Conservation (phyloP, 2,113 vertebrate species). For the Zapornia atra region DNA sequence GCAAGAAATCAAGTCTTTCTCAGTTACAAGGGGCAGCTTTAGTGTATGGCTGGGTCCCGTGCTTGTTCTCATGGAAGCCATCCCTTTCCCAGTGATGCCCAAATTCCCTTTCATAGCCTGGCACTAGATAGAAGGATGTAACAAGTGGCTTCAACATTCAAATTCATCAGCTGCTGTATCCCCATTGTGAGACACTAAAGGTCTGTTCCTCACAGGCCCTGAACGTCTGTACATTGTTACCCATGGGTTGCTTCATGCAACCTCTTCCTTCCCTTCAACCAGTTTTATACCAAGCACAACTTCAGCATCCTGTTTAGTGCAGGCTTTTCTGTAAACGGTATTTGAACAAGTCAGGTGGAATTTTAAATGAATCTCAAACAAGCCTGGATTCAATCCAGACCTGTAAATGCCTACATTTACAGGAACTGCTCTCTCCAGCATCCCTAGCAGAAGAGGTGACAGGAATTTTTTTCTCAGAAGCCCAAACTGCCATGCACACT, state of each 20-base stretch:
- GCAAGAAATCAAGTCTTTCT: not conserved
- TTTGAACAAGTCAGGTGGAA: conserved; percentile 22
- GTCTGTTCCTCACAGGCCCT: not conserved
- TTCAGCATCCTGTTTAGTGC: not conserved
- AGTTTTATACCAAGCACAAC: not conserved
- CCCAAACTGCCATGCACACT: not conserved
- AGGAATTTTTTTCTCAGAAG: not conserved
- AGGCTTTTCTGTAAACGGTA: not conserved
- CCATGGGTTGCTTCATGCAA: not conserved
- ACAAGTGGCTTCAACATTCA: not conserved
- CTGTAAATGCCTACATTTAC: not conserved
- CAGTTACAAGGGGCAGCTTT: not conserved
- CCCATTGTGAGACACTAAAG: accelerated
- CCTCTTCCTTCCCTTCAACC: not conserved
- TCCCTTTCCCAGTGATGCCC: not conserved
- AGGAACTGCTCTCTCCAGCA: not conserved
- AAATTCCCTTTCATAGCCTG: not conserved
- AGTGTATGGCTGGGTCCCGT: not conserved
- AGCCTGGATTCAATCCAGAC: not conserved
- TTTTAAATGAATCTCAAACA: not conserved
- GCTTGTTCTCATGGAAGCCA: not conserved
- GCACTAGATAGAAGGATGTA: not conserved
- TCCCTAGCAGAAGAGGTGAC: not conserved
- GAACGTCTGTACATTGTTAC: not conserved
- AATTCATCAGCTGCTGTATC: not conserved